These are phyloP conservation scores for Serinus canaria DNA, from an alignment of 2,113 vertebrate species.

Conservation along the genomic window DNA sequence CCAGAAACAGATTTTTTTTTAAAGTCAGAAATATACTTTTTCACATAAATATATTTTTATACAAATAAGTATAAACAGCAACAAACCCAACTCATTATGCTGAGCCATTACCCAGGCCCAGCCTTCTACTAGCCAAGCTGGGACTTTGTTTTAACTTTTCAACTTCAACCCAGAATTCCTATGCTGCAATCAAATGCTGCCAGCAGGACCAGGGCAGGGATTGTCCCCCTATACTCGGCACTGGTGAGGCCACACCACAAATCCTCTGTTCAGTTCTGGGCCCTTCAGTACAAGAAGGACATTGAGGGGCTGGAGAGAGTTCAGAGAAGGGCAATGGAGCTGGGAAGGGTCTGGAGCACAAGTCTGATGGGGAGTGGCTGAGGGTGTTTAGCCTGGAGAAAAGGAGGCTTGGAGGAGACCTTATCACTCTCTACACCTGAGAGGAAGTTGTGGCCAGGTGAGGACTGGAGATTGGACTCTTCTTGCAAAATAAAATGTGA, in stretches of 20 bases:
- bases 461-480: neutral
- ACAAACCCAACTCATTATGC: neutral
- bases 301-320: neutral
- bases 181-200: neutral
- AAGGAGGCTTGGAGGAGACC: neutral
- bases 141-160: neutral
- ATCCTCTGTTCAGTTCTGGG: neutral
- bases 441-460: neutral
- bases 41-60: neutral
- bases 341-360: neutral
- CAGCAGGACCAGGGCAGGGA: neutral
- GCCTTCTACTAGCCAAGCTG: neutral
- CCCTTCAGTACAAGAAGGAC: neutral
- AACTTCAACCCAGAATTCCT: neutral
- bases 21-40: neutral
- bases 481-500: neutral
- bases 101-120: neutral
- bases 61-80: neutral
- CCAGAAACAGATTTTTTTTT: neutral
- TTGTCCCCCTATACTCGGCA: accelerated
- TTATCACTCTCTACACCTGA: neutral
- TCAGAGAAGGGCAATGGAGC: neutral
- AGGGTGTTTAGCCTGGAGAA: neutral
- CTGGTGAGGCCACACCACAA: neutral
- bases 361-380: neutral